Evolutionary conservation across 2,113 vertebrate species (phyloP).

Genomic region (Tetraodon nigroviridis): DNA sequence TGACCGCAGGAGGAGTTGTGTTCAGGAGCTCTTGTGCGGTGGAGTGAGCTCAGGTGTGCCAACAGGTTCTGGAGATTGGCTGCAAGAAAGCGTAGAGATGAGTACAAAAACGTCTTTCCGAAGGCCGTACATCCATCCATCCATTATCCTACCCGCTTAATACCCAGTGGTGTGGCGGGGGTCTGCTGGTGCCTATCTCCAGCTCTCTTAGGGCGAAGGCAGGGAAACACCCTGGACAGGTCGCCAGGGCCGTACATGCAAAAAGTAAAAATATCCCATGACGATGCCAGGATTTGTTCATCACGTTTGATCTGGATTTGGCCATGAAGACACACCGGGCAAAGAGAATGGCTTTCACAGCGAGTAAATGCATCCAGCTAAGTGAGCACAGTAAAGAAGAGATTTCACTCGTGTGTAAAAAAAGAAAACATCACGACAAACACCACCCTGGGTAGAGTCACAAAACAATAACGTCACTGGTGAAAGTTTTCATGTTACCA

Average conservation of each 20-base stretch:
- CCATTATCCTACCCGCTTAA: too few species aligned
- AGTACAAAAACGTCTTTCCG: slow-evolving; percentile 25
- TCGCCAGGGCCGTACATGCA: slow-evolving; percentile 1
- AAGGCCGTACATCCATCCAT: slow-evolving; percentile 3
- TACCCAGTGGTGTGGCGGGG: too few species aligned
- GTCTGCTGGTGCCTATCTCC: too few species aligned
- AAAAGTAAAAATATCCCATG: slow-evolving; percentile 8
- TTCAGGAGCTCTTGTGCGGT: slow-evolving; percentile 26
- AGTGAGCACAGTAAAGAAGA: slow-evolving; percentile 8
- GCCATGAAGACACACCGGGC: slow-evolving; percentile 10
- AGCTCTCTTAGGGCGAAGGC: too few species aligned
- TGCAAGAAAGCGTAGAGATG: slow-evolving; percentile 36
- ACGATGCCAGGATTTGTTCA: background rate
- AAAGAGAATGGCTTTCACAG: slow-evolving; percentile 23
- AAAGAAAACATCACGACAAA: background rate
- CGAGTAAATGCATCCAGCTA: slow-evolving; percentile 17
- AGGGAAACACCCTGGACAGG: too few species aligned
- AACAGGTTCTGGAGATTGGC: slow-evolving; percentile 1
- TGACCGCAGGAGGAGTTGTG: slow-evolving; percentile 33
- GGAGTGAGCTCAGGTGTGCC: slow-evolving; percentile 52
- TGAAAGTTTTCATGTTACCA: too few species aligned
- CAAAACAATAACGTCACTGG: too few species aligned
- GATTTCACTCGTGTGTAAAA: slow-evolving; percentile 18
- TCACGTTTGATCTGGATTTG: slow-evolving; percentile 3
- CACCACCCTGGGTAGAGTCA: background rate